Conservation (phyloP, 2,888 invertebrate species). For the Eurois occulta region DNA sequence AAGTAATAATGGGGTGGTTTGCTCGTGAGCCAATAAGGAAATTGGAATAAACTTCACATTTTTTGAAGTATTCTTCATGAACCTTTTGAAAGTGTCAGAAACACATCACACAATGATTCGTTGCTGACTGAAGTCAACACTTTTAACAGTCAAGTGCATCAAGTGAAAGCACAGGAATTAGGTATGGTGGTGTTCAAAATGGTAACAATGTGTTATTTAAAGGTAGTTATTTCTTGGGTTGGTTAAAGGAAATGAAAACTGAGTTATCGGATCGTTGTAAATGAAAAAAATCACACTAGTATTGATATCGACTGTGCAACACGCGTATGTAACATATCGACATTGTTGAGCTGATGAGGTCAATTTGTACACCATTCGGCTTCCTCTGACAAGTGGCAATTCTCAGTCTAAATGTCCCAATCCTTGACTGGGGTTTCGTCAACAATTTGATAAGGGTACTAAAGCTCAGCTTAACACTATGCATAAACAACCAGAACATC, state of each 20-base stretch:
- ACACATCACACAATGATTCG: not conserved
- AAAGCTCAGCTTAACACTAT: slow-evolving; percentile 35
- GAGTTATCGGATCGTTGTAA: not conserved
- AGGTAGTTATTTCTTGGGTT: not conserved
- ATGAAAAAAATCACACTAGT: not conserved
- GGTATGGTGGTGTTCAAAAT: not conserved
- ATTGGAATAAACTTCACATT: not conserved
- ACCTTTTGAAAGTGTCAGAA: too few species aligned
- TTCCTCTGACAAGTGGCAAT: slow-evolving; percentile 21
- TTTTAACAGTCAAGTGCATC: not conserved
- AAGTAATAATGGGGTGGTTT: not conserved
- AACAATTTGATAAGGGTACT: slow-evolving; percentile 42
- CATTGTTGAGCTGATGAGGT: slow-evolving; percentile 13
- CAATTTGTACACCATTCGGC: slow-evolving; percentile 22
- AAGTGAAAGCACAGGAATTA: not conserved
- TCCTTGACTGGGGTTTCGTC: slow-evolving; percentile 19
- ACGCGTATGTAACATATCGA: slow-evolving; percentile 8
- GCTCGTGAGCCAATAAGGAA: not conserved
- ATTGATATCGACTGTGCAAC: not conserved
- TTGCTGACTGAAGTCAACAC: not conserved
- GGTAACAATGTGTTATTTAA: not conserved
- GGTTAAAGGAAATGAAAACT: not conserved
- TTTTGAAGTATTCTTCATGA: not conserved
- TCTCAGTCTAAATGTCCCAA: slow-evolving; percentile 16
- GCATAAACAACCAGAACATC: slow-evolving; percentile 42